Conservation (phyloP, 2,797 vertebrate genomes). For the Syngnathus rostellatus region DNA sequence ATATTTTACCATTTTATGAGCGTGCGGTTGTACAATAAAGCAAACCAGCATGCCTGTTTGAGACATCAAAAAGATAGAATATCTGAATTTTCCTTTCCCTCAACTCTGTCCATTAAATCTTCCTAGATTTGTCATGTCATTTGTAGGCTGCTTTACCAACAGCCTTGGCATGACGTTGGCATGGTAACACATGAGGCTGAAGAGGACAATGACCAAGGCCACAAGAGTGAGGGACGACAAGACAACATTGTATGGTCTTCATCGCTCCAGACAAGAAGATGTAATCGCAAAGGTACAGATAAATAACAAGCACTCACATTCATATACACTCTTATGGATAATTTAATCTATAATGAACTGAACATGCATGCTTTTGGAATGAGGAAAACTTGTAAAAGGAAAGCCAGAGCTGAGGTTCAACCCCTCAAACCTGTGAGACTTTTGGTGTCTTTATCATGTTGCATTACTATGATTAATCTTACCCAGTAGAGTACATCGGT, state of each 20-base stretch:
- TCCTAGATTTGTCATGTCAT: constrained; percentile 16
- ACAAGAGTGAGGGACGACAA: constrained; percentile 4
- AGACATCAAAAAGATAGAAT: neutral
- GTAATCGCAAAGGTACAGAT: neutral
- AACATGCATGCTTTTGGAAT: neutral
- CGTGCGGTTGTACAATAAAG: neutral
- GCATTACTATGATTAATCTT: constrained; percentile 29
- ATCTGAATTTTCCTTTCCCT: neutral
- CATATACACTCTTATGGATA: neutral
- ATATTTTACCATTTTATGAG: neutral
- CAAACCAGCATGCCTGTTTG: neutral
- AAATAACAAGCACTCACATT: neutral
- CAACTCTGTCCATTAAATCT: neutral
- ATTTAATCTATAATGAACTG: neutral
- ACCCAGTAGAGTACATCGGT: constrained; percentile 99
- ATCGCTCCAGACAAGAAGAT: constrained; percentile 8
- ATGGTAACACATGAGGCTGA: constrained; percentile 48
- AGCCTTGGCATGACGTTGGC: constrained; percentile 44
- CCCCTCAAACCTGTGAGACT: neutral
- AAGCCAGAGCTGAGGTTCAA: neutral
- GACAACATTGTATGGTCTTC: neutral
- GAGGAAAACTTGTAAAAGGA: neutral
- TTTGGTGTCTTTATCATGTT: neutral
- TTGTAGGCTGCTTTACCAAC: constrained; percentile 19
- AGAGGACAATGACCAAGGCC: constrained; percentile 1